These are phyloP conservation scores for Panulirus ornatus DNA, from an alignment of 1,140 invertebrate species.

Conservation along the genomic window DNA sequence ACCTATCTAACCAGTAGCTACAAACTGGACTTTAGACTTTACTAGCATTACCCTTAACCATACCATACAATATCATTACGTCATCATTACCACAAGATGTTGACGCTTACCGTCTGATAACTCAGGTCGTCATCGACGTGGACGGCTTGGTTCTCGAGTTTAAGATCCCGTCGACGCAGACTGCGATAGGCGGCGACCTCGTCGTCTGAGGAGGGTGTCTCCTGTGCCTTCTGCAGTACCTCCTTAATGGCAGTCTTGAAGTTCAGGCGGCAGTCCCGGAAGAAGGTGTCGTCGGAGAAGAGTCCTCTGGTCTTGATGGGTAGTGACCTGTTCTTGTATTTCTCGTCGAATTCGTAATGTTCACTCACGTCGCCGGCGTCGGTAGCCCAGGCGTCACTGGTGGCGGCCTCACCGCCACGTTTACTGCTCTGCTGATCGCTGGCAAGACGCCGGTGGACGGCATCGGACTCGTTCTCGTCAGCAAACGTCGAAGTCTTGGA, in stretches of 20 bases:
- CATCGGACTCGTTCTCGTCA: neutral
- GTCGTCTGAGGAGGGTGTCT: neutral
- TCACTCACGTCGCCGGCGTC: neutral
- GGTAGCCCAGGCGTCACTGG: neutral
- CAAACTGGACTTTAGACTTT: too few species aligned
- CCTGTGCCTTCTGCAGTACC: conserved; percentile 31
- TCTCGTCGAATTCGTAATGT: neutral
- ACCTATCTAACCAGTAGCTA: too few species aligned
- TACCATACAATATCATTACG: too few species aligned
- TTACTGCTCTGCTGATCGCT: too few species aligned
- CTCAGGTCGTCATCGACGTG: conserved; percentile 18
- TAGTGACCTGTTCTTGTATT: neutral
- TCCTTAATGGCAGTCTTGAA: conserved; percentile 16
- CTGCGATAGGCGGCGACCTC: conserved; percentile 34
- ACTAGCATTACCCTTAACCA: too few species aligned
- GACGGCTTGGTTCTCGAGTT: conserved; percentile 59
- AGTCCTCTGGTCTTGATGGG: conserved; percentile 14
- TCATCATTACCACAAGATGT: neutral
- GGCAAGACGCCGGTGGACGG: conserved; percentile 9
- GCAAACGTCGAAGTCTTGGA: neutral
- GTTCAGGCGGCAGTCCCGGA: neutral
- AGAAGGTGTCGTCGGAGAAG: conserved; percentile 15
- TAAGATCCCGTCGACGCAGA: conserved; percentile 45
- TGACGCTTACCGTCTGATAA: conserved; percentile 43
- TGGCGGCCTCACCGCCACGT: neutral